These are phyloP conservation scores for Pollenia amentaria DNA, from an alignment of 2,888 invertebrate genomes.

Conservation along the genomic window DNA sequence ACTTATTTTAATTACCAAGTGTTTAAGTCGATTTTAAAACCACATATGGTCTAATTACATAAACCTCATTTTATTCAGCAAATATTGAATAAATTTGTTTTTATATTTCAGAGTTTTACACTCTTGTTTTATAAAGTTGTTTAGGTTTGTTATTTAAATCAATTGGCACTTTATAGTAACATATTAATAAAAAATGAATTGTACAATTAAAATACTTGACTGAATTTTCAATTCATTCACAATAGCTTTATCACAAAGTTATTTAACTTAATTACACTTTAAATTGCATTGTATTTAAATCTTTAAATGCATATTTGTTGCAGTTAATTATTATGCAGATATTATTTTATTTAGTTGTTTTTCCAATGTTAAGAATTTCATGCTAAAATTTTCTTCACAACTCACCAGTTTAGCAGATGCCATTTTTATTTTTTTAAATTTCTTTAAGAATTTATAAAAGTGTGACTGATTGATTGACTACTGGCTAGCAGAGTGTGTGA, in stretches of 20 bases:
- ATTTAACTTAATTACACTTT: background rate
- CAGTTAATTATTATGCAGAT: background rate
- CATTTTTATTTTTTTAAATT: slow-evolving; percentile 74
- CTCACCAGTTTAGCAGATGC: slow-evolving; percentile 81
- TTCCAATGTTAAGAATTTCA: background rate
- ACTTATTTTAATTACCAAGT: no score
- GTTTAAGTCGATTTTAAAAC: no score
- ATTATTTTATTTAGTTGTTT: background rate
- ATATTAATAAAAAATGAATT: background rate
- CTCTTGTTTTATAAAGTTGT: no score
- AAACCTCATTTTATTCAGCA: no score
- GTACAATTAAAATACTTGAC: background rate
- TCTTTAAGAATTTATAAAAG: slow-evolving; percentile 50
- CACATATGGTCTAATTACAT: no score
- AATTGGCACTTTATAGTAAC: no score
- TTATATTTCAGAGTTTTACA: no score
- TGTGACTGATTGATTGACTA: background rate
- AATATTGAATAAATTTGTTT: no score
- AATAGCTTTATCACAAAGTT: background rate
- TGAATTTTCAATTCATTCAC: slow-evolving; percentile 1
- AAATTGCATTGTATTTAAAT: background rate
- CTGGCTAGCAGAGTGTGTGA: slow-evolving; percentile 64
- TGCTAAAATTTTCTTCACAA: slow-evolving; percentile 27
- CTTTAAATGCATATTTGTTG: no score
- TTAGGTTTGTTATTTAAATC: no score